These are phyloP conservation scores for Picathartes gymnocephalus DNA, from an alignment of 2,113 vertebrate genomes.

Conservation along the genomic window DNA sequence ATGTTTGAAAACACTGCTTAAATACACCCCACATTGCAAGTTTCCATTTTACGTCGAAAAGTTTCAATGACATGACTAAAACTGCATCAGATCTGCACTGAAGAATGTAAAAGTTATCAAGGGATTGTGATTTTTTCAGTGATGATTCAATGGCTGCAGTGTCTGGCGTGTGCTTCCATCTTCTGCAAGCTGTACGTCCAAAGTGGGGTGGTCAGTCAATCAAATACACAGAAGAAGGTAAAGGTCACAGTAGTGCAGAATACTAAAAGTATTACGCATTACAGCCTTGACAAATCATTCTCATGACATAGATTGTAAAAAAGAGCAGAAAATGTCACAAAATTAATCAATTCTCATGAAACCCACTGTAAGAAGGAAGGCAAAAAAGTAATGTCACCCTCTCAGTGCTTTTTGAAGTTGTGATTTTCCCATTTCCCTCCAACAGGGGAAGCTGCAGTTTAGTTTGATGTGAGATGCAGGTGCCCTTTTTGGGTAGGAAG, in stretches of 20 bases:
- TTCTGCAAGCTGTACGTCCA: not conserved
- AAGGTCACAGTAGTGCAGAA: conserved; percentile 36
- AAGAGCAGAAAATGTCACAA: conserved; percentile 63
- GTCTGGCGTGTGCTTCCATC: not conserved
- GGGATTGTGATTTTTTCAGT: not conserved
- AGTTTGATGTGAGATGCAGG: not conserved
- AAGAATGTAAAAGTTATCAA: not conserved
- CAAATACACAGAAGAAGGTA: conserved; percentile 15
- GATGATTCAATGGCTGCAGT: not conserved
- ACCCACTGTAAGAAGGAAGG: not conserved
- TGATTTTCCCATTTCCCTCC: not conserved
- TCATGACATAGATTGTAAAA: conserved; percentile 44
- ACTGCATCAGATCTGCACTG: not conserved
- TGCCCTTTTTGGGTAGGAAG: not conserved
- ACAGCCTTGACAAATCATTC: conserved; percentile 55
- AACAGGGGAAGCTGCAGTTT: not conserved
- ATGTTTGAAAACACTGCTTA: not conserved
- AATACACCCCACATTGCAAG: not conserved
- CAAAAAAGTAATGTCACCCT: not conserved
- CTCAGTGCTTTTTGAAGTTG: not conserved
- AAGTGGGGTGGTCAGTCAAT: conserved; percentile 18
- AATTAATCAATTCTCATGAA: conserved; percentile 44
- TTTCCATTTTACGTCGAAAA: not conserved
- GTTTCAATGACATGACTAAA: not conserved
- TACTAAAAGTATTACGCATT: conserved; percentile 39